Conservation (phyloP, 2,113 vertebrate species). For the Ciconia stormi region DNA sequence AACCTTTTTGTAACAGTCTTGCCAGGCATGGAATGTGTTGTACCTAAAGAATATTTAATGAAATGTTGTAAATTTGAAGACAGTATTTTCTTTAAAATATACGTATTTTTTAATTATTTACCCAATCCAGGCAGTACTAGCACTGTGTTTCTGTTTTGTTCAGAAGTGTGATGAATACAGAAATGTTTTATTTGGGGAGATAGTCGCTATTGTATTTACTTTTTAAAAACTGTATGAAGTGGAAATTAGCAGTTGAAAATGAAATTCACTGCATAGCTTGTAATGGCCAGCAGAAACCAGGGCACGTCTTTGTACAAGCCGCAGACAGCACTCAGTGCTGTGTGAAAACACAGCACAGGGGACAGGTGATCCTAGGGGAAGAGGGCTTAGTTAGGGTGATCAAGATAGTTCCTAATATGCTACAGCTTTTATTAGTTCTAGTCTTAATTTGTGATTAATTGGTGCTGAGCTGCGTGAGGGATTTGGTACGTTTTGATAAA, state of each 20-base stretch:
- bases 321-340: background rate
- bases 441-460: background rate
- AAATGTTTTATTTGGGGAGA: background rate
- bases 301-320: background rate
- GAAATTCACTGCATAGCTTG: background rate
- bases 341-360: background rate
- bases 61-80: background rate
- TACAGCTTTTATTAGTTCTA: background rate
- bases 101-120: rapidly evolving
- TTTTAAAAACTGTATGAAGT: background rate
- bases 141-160: background rate
- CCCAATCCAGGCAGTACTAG: background rate
- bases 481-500: background rate
- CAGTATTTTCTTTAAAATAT: background rate
- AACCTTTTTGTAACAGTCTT: background rate
- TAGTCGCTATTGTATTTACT: background rate
- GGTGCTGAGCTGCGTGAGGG: background rate
- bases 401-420: background rate
- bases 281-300: background rate
- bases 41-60: background rate
- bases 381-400: background rate
- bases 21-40: background rate
- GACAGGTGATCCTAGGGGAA: background rate
- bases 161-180: background rate
- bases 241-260: background rate